Evolutionary conservation across 2,797 vertebrate species (phyloP), one percentile per base, ranked within the genome.

Genomic region (Trematomus bernacchii): DNA sequence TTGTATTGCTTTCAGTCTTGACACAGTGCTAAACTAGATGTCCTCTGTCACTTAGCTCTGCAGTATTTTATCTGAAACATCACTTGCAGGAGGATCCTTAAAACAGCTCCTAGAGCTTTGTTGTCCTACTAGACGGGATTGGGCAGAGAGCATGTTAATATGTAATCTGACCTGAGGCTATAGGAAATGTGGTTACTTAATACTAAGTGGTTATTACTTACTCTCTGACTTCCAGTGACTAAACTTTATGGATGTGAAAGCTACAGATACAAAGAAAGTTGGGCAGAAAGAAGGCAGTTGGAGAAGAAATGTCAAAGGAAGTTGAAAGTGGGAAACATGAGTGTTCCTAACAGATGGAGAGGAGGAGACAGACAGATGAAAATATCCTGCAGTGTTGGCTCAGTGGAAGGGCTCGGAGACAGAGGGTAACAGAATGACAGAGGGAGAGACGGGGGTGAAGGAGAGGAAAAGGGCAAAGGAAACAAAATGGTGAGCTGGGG

Each of bases 361-460:
- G 83, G 76, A 87, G 85, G 80, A 87, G 84, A 88, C 63, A 69
- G 82, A 73, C 84, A 85, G 79, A 86, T 87, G 82, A 84, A 90
- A 89, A 85, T 71, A 79, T 80, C 72, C 76, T 82, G 66, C 66
- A 77, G 82, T 74, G 68, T 73, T 85, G 80, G 64, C 74, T 79
- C 63, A 67, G 68, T 58, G 75, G 16, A 81, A 72, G 82, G 73
- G 51, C 59, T 75, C 57, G 69, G 60, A 84, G 82, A 75, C 66
- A 55, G 66, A 80, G 73, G 76, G 75, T 23, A 83, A 88, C 72
- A 89, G 80, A 89, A 92, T 77, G 82, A 80, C 76, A 85, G 73
- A 77, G 76, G 65, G 78, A 73, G 42, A 73, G 72, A 71, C 71
- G 60, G 62, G 43, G 74, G 43, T 54, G 48, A 78, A 58, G 79